Evolutionary conservation across 2,113 vertebrate genomes (phyloP), one percentile per base, ranked within the genome.

Genomic region (Suricata suricatta): DNA sequence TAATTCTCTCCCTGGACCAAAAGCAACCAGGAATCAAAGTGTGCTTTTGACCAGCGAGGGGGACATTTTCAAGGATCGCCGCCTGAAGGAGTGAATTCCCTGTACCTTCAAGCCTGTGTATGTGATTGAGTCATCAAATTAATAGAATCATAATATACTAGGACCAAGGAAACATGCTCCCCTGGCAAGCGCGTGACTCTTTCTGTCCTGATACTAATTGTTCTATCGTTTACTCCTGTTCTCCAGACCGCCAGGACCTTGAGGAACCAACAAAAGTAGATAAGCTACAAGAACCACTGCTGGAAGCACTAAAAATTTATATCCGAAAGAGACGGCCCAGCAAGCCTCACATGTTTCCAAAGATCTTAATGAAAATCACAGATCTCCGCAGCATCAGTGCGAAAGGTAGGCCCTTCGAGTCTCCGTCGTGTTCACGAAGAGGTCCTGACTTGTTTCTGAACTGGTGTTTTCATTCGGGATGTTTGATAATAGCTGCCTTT

Each of bases 321-420:
- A 99, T 99, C 96, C 98, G 99, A 72, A 99, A 99, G 97, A 99
- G 99, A 93, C 98, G 99, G 88, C 99, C 99, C 98, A 99, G 99
- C 98, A 99, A 99, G 98, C 99, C 99, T 90, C 99, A 99, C 47
- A 99, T 99, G 99, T 99, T 99, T 98, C 99, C 99, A 99, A 99
- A 99, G 99, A 99, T 99, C 98, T 99, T 99, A 98, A 99, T 99
- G 99, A 99, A 99, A 99, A 99, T 99, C 98, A 99, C 99, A 0
- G 99, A 99, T 99, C 99, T 99, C 94, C 99, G 99, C 35, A 99
- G 99, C 98, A 99, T 99, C 98, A 99, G 99, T 54, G 99, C 99
- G 66, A 99, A 99, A 99, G 99, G 99, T 99, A 97, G 27, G 93
- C 47, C 54, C 25, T 8, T 33, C 4, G 5, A 4, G 4, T 9